These are phyloP conservation scores for Eurypyga helias DNA, from an alignment of 2,113 vertebrate species.

Conservation along the genomic window DNA sequence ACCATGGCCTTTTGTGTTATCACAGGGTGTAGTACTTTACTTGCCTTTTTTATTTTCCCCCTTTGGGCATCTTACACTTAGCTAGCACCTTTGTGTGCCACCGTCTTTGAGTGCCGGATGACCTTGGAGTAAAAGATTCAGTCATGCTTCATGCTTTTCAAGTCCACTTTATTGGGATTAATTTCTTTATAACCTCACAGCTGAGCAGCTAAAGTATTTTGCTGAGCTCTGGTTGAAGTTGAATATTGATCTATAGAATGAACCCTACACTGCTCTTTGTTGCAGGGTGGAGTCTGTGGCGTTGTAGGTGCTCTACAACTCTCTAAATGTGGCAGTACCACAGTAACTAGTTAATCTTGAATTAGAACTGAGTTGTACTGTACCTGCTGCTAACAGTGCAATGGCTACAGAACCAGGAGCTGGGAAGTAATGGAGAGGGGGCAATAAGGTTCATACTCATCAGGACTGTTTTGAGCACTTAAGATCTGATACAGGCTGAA, in stretches of 20 bases:
- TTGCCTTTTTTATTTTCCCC: neutral
- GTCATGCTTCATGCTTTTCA: neutral
- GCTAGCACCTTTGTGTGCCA: neutral
- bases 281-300: neutral
- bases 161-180: neutral
- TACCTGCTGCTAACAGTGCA: neutral
- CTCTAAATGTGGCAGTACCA: neutral
- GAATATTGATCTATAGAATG: neutral
- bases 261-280: neutral
- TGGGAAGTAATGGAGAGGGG: neutral
- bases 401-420: neutral
- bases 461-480: neutral
- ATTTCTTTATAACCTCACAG: neutral
- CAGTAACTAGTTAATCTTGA: neutral
- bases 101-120: neutral
- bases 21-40: neutral
- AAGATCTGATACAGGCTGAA: neutral
- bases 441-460: neutral
- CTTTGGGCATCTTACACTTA: neutral
- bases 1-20: neutral
- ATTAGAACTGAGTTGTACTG: neutral
- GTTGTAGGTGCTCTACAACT: neutral
- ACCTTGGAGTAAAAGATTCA: neutral
- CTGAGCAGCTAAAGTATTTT: neutral
- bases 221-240: neutral